Conservation (phyloP, 2,888 invertebrate genomes). For the Ectobius pallidus region DNA sequence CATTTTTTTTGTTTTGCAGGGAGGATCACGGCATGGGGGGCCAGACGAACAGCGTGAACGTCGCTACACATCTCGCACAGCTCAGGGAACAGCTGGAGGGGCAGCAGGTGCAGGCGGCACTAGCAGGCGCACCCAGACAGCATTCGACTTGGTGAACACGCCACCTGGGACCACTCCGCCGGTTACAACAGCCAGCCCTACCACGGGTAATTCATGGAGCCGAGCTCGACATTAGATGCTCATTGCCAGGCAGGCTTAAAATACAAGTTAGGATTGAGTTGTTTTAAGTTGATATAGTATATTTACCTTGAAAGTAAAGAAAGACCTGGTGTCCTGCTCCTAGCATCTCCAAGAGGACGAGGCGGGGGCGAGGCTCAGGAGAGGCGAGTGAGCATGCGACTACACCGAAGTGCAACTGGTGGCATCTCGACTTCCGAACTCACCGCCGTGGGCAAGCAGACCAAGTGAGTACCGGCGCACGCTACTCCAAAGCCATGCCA, state of each 20-base stretch:
- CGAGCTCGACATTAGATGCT: slow-evolving; percentile 28
- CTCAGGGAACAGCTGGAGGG: slow-evolving; percentile 39
- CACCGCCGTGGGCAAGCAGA: slow-evolving; percentile 54
- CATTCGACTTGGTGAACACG: slow-evolving; percentile 40
- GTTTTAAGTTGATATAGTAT: no score
- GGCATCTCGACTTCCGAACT: slow-evolving; percentile 55
- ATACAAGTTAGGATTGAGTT: no score
- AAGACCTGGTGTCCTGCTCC: slow-evolving; percentile 28
- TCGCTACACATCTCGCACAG: slow-evolving; percentile 47
- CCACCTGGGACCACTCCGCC: slow-evolving; percentile 50
- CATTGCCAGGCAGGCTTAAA: slow-evolving; percentile 8
- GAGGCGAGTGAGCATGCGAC: slow-evolving; percentile 53
- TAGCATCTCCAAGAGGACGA: slow-evolving; percentile 44
- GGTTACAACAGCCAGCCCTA: slow-evolving; percentile 56
- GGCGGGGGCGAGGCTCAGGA: slow-evolving; percentile 43
- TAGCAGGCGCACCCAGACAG: slow-evolving; percentile 50
- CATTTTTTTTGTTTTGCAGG: no score
- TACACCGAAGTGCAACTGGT: slow-evolving; percentile 50
- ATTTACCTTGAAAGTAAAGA: slow-evolving; percentile 22
- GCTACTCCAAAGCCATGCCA: slow-evolving; percentile 4
- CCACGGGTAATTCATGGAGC: slow-evolving; percentile 49
- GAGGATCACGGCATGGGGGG: slow-evolving; percentile 57
- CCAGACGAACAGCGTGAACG: slow-evolving; percentile 56
- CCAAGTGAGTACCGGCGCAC: slow-evolving; percentile 56
- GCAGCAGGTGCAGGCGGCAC: slow-evolving; percentile 43